phyloP scores from a whole-genome alignment of 2,888 invertebrate species.

The Toxonevra muliebris region DNA sequence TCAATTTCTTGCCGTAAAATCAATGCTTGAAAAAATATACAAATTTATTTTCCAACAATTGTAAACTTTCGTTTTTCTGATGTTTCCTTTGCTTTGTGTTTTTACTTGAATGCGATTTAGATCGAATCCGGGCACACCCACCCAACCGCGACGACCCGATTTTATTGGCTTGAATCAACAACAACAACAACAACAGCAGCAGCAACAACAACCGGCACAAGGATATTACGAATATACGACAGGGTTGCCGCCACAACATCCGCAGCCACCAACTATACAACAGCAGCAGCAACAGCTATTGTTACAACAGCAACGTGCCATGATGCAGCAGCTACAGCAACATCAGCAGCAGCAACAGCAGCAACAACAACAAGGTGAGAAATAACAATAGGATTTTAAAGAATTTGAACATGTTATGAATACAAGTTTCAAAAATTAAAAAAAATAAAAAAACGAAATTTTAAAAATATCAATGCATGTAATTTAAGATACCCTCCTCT shows the following conservation, averaged over 20 bases:
- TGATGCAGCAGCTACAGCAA: slow-evolving; percentile 56
- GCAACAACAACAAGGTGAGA: slow-evolving; percentile 57
- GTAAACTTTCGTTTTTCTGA: neutral
- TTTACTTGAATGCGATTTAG: slow-evolving; percentile 65
- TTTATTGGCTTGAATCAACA: slow-evolving; percentile 77
- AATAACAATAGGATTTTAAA: neutral
- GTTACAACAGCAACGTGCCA: slow-evolving; percentile 54
- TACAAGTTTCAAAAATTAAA: slow-evolving; percentile 1
- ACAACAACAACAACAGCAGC: slow-evolving; percentile 58
- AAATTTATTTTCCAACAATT: neutral
- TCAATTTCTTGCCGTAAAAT: neutral
- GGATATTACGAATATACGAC: slow-evolving; percentile 65
- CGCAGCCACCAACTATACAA: slow-evolving; percentile 63
- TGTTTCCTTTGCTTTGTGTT: neutral
- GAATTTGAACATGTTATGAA: neutral
- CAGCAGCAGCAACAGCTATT: slow-evolving; percentile 57
- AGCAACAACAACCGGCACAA: slow-evolving; percentile 54
- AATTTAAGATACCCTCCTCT: no score
- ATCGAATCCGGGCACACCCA: slow-evolving; percentile 92
- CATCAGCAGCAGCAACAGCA: slow-evolving; percentile 59
- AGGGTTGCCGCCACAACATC: slow-evolving; percentile 63
- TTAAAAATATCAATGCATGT: no score
- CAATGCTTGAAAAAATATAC: neutral
- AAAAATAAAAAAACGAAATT: no score
- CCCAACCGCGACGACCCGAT: slow-evolving; percentile 87